These are phyloP conservation scores for Hybognathus amarus DNA, from an alignment of 2,797 vertebrate genomes.

Conservation along the genomic window DNA sequence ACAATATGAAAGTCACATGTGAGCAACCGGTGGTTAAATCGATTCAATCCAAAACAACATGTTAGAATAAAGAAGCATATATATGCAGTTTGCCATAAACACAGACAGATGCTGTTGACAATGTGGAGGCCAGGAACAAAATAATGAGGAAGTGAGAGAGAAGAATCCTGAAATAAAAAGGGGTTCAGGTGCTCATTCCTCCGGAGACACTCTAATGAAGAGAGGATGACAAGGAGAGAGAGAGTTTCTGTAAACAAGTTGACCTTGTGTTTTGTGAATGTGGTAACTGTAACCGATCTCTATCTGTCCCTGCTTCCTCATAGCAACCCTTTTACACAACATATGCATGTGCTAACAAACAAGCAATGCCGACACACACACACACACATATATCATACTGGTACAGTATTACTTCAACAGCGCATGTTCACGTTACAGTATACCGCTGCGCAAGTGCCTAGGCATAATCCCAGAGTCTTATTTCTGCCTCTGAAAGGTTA, in stretches of 20 bases:
- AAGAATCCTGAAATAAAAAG: constrained; percentile 27
- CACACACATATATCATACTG: not conserved
- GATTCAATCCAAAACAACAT: not conserved
- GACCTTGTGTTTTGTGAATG: constrained; percentile 54
- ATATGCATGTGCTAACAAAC: constrained; percentile 27
- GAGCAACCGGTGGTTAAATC: not conserved
- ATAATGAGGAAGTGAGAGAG: constrained; percentile 1
- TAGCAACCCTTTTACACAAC: constrained; percentile 29
- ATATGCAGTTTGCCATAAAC: not conserved
- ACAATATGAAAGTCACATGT: not conserved
- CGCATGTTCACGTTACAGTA: constrained; percentile 39
- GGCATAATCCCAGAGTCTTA: constrained; percentile 42
- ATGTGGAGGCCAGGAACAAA: constrained; percentile 2
- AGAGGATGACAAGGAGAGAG: constrained; percentile 9
- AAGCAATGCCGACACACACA: constrained; percentile 38
- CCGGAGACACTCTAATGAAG: constrained; percentile 21
- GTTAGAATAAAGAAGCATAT: not conserved
- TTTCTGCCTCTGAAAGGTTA: constrained; percentile 59
- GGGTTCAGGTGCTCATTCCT: constrained; percentile 33
- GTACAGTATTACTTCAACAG: constrained; percentile 32
- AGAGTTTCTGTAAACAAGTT: constrained; percentile 51
- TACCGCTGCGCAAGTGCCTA: not conserved
- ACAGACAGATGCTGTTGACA: constrained; percentile 18
- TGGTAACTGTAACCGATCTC: constrained; percentile 51
- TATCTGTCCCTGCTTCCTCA: constrained; percentile 40